phyloP scores from a whole-genome alignment of 2,113 vertebrate genomes.

The Pipra filicauda region DNA sequence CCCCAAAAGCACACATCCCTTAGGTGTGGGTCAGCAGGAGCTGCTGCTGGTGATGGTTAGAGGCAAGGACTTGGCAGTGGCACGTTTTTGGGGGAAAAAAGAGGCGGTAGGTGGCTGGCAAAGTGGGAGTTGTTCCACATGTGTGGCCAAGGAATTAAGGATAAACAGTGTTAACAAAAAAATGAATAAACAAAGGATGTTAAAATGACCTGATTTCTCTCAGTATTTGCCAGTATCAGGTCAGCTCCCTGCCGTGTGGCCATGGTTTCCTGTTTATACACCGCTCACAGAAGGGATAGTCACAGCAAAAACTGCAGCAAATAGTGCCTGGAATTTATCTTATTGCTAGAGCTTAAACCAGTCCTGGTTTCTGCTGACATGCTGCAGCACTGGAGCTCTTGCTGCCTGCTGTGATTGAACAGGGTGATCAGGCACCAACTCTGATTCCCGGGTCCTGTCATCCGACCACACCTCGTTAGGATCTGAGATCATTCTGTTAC shows the following conservation, averaged over 20 bases:
- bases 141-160: not conserved
- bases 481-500: not conserved
- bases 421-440: not conserved
- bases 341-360: not conserved
- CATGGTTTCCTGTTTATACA: not conserved
- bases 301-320: not conserved
- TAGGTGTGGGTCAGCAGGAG: not conserved
- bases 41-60: not conserved
- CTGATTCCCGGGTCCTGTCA: not conserved
- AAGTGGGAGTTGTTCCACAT: not conserved
- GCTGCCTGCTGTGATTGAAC: not conserved
- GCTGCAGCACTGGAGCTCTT: not conserved
- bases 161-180: not conserved
- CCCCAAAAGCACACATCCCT: fast-evolving
- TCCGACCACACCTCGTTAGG: not conserved
- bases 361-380: not conserved
- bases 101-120: not conserved
- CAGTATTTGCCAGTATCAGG: not conserved
- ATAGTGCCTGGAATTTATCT: not conserved
- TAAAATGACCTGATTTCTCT: not conserved
- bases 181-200: slow-evolving; percentile 13
- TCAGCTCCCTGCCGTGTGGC: not conserved
- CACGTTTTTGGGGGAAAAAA: not conserved
- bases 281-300: not conserved
- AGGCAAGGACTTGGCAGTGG: not conserved